Evolutionary conservation across 2,113 vertebrate genomes (phyloP).

Genomic region (Uropsilus gracilis): DNA sequence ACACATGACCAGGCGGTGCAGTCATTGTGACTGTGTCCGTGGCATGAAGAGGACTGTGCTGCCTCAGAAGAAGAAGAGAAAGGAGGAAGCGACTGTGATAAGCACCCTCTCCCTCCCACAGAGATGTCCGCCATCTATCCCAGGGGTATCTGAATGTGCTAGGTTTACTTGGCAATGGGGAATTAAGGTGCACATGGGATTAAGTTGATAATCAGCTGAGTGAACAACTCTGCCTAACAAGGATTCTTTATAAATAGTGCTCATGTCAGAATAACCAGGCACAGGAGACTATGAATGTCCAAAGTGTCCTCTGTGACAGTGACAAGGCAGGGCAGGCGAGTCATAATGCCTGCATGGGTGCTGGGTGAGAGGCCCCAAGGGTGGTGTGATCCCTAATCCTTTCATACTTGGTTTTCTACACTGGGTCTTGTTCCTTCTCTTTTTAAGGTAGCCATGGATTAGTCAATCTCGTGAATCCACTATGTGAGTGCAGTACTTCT

Average conservation of each 20-base stretch:
- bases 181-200: too few relatives aligned
- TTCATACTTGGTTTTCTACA: neutral
- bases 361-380: neutral
- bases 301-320: neutral
- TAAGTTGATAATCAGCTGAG: too few relatives aligned
- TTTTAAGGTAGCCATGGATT: neutral
- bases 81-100: too few relatives aligned
- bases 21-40: neutral
- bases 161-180: too few relatives aligned
- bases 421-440: neutral
- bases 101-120: too few relatives aligned
- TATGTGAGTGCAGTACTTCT: neutral
- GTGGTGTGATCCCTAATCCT: neutral
- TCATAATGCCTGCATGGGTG: neutral
- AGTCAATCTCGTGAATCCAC: neutral
- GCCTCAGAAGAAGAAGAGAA: too few relatives aligned
- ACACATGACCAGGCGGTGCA: too few relatives aligned
- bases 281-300: neutral
- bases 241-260: neutral
- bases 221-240: too few relatives aligned
- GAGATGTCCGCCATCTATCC: too few relatives aligned
- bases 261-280: neutral
- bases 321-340: neutral
- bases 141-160: too few relatives aligned
- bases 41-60: neutral